These are phyloP conservation scores for Tylochromis polylepis DNA, from an alignment of 2,113 vertebrate species.

Conservation along the genomic window DNA sequence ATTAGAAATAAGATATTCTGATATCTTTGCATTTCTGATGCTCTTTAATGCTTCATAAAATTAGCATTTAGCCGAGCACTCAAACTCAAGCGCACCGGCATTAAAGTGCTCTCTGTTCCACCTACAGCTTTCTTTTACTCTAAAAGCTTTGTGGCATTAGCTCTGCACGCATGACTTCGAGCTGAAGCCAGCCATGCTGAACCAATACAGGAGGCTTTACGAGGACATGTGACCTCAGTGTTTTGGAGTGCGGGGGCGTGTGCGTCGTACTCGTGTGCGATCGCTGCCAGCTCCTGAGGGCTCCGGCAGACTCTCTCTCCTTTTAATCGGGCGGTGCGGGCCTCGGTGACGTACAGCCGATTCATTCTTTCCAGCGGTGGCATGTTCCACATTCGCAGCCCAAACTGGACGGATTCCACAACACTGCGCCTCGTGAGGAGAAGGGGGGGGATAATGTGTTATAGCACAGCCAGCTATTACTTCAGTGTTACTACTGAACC, in stretches of 20 bases:
- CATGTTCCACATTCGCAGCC: constrained; percentile 21
- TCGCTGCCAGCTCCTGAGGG: neutral
- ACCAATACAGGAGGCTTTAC: neutral
- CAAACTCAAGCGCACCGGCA: neutral
- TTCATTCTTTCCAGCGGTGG: constrained; percentile 27
- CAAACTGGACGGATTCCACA: constrained; percentile 11
- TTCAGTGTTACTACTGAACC: neutral
- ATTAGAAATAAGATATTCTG: too few relatives aligned
- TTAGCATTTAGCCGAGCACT: neutral
- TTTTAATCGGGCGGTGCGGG: neutral
- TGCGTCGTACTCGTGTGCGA: neutral
- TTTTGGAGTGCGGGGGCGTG: neutral
- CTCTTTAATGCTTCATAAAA: neutral
- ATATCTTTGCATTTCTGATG: neutral
- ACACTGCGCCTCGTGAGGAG: neutral
- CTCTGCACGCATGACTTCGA: neutral
- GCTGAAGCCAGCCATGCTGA: neutral
- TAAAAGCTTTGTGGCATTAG: neutral
- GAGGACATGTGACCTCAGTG: constrained; percentile 8
- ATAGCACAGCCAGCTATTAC: neutral
- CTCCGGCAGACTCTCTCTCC: neutral
- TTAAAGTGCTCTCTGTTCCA: neutral
- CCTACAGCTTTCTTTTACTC: neutral
- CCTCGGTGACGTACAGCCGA: neutral
- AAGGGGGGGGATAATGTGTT: neutral